Base-by-base conservation (phyloP, 2,113 vertebrate genomes). In the Halcyon malimbica region DNA sequence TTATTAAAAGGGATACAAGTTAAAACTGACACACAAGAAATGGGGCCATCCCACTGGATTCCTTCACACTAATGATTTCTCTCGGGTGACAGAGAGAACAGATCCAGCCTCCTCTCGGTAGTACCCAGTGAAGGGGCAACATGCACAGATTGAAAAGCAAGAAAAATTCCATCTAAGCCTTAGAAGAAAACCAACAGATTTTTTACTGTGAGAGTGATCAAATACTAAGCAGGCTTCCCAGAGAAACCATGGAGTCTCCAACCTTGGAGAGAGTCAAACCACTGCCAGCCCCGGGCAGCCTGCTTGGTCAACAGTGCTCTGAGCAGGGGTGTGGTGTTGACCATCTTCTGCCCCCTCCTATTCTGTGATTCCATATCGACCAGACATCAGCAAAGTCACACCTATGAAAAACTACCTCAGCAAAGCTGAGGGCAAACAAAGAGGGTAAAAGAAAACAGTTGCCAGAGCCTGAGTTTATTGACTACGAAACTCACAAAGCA, bases 381-480 rank as follows among this genome's bases (percentile, higher is more conserved):
- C 53, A 76, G 39, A 77, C 10, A 69, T 80, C 44, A 51, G 44
- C 53, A 65, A 75, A 54, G 16, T 48, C 74, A 39, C 65, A 68
- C 44, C 26, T 44, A 50, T 56, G 53, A 85, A 74, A 75, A 60
- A 71, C 26, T 83, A 79, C 54, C 89, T 89, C 33, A 59, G 41
- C 59, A 95, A 81, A 48, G 23, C 44, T 63, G 26, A 89, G 87
- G 75, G 53, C 9, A 1, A 91, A 39, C 57, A 70, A 71, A 89
- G 48, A 48, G 12, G 53, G 39, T 60, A 64, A 83, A 84, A 76
- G 8, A 59, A 42, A 83, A 60, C 16, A 63, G 25, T 71, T 51
- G 48, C 63, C 28, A 78, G 86, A 15, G 39, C 23, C 13, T 57
- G 53, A 70, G 16, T 89, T 96, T 96, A 92, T 87, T 93, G 63